These are phyloP conservation scores for Tetragnatha montana DNA, from an alignment of 2,888 invertebrate genomes.

Conservation along the genomic window DNA sequence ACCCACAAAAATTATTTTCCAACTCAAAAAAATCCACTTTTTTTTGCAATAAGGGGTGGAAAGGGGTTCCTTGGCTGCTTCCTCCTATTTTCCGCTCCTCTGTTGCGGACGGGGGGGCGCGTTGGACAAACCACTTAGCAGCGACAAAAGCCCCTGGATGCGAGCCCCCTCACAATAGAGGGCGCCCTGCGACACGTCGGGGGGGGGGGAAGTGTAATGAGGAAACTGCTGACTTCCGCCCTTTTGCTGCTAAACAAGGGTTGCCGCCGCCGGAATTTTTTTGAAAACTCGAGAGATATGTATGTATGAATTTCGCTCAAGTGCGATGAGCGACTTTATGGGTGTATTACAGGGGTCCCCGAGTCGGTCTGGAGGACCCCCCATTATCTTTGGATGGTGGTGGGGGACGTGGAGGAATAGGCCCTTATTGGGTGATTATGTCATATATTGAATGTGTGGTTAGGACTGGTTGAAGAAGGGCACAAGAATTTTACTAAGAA, in stretches of 20 bases:
- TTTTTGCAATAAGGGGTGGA: slow-evolving; percentile 1
- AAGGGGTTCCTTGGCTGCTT: slow-evolving; percentile 25
- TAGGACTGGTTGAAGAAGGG: too few relatives aligned
- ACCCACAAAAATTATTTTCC: slow-evolving; percentile 59
- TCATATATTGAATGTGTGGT: too few relatives aligned
- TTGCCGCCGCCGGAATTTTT: neutral
- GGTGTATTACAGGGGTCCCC: too few relatives aligned
- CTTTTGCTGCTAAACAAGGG: slow-evolving; percentile 22
- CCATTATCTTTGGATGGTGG: neutral
- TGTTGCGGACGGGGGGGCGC: slow-evolving; percentile 62
- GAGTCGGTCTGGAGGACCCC: too few relatives aligned
- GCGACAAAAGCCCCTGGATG: slow-evolving; percentile 56
- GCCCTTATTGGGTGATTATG: too few relatives aligned
- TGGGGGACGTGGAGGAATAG: too few relatives aligned
- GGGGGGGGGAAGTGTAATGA: slow-evolving; percentile 47
- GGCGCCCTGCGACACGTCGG: neutral
- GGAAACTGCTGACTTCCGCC: slow-evolving; percentile 69
- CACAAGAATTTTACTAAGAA: too few relatives aligned
- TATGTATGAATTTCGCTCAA: too few relatives aligned
- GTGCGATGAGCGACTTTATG: too few relatives aligned
- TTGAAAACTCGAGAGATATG: too few relatives aligned
- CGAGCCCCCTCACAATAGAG: slow-evolving; percentile 59
- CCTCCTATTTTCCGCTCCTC: slow-evolving; percentile 65
- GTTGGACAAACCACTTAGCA: slow-evolving; percentile 67
- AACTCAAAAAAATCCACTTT: slow-evolving; percentile 16